Evolutionary conservation across 1,140 invertebrate genomes (phyloP).

Genomic region (Gryllus bimaculatus): DNA sequence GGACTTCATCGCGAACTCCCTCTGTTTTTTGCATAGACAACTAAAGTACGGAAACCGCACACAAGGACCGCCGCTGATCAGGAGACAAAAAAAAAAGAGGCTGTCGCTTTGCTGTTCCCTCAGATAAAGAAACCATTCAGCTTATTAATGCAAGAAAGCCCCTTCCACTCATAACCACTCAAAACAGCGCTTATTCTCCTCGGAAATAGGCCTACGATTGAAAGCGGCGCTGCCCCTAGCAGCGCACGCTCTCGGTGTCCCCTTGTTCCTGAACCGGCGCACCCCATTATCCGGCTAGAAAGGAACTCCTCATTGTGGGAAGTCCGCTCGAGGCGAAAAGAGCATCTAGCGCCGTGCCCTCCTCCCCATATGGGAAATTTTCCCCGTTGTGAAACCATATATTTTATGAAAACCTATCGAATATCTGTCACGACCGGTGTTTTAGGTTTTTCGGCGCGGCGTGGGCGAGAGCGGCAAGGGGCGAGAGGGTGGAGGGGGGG

Average conservation of each 20-base stretch:
- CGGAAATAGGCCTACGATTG: too few relatives aligned
- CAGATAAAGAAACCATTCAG: background rate
- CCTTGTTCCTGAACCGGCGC: background rate
- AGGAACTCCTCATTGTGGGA: background rate
- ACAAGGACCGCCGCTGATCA: too few relatives aligned
- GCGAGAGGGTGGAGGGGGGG: background rate
- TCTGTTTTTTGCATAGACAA: too few relatives aligned
- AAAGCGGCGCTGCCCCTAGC: too few relatives aligned
- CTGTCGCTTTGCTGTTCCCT: background rate
- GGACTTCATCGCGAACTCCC: too few relatives aligned
- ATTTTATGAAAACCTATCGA: background rate
- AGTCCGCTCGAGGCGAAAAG: background rate
- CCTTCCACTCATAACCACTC: background rate
- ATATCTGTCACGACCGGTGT: background rate
- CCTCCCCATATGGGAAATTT: background rate
- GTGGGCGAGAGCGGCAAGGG: too few relatives aligned
- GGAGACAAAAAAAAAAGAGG: too few relatives aligned
- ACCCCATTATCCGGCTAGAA: background rate
- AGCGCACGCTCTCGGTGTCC: background rate
- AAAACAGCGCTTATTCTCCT: background rate
- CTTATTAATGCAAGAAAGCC: background rate
- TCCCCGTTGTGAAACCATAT: background rate
- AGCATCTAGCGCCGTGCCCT: background rate
- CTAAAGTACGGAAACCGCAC: too few relatives aligned
- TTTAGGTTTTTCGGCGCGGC: background rate